phyloP scores from a whole-genome alignment of 2,888 invertebrate genomes.

The Ceriagrion tenellum region DNA sequence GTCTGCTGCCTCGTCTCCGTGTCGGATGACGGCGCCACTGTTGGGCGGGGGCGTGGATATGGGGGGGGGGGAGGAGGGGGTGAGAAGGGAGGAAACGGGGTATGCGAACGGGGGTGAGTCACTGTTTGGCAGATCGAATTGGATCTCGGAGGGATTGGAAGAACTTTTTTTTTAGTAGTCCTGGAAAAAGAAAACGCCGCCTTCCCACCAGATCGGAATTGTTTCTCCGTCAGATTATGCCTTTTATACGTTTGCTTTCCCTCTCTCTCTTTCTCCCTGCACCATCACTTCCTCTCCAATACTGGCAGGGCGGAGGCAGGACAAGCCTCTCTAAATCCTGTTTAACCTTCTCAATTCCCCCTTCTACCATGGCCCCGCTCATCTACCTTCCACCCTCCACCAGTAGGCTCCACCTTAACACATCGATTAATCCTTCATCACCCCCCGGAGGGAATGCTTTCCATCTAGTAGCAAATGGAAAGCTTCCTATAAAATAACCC shows the following conservation, averaged over 20 bases:
- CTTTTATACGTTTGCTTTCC: not conserved
- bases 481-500: too few relatives aligned
- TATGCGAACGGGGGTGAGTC: too few relatives aligned
- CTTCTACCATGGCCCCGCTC: not conserved
- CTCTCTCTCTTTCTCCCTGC: not conserved
- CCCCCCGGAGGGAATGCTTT: not conserved
- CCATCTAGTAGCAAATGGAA: too few relatives aligned
- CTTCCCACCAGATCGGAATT: not conserved
- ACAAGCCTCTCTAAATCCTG: not conserved
- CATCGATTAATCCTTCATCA: not conserved
- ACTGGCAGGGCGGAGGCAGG: too few relatives aligned
- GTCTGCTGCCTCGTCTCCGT: not conserved
- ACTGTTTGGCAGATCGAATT: not conserved
- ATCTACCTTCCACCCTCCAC: not conserved
- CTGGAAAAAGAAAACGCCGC: not conserved
- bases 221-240: not conserved
- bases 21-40: not conserved
- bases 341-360: not conserved
- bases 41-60: not conserved
- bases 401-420: not conserved
- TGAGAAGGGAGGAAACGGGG: not conserved
- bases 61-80: not conserved
- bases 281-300: too few relatives aligned
- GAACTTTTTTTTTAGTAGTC: not conserved
- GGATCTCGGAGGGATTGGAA: not conserved